Base-by-base conservation (phyloP, 2,797 vertebrate species). In the Coluber constrictor region DNA sequence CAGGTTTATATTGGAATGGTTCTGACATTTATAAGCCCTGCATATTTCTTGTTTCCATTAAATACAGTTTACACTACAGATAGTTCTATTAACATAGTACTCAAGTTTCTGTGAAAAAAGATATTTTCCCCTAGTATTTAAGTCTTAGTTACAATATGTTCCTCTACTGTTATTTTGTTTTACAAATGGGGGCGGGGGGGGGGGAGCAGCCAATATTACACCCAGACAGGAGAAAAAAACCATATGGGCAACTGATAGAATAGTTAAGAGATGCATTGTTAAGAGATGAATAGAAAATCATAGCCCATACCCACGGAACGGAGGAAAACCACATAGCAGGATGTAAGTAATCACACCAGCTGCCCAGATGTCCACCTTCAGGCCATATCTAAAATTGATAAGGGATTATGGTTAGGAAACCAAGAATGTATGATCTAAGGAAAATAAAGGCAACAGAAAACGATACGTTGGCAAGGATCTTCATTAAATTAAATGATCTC, bases 341-440 rank as follows among this genome's bases (percentile, higher is more conserved):
- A 99, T 99, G 95, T 99, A 99, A 90, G 98, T 99, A 96, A 99
- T 99, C 92, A 99, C 98, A 12, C 99, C 99, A 27, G 99, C 99
- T 55, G 99, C 99, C 99, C 99, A 99, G 96, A 99, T 98, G 97
- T 99, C 99, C 96, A 99, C 99, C 95, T 99, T 99, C 94, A 99
- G 98, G 95, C 99, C 99, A 60, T 99, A 99, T 92, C 99, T 99
- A 94, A 63, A 97, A 96, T 94, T 92, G 92, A 83, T 95, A 97
- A 90, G 63, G 96, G 4, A 70, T 70, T 15, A 90, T 16, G 60
- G 94, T 97, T 96, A 97, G 95, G 90, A 92, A 94, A 94, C 91
- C 29, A 0, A 0, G 89, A 12, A 70, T 37, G 88, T 91, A 89
- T 0, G 16, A 87, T 94, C 57, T 74, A 92, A 0, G 79, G 61